phyloP scores from a whole-genome alignment of 2,113 vertebrate species.

The Trochalopteron elliotii region DNA sequence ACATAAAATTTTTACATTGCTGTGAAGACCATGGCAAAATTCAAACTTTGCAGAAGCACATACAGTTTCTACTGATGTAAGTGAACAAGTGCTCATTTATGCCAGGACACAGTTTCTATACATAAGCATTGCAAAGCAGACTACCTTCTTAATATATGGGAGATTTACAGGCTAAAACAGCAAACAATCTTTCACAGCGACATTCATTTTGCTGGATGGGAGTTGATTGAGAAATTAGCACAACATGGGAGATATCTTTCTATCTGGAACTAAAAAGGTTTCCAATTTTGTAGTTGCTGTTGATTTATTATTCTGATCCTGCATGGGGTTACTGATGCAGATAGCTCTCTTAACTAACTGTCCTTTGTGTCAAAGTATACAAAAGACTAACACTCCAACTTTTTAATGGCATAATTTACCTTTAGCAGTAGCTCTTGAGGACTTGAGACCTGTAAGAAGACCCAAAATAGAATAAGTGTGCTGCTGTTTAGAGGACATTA shows the following conservation, averaged over 20 bases:
- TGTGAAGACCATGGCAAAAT: not conserved
- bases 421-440: not conserved
- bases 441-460: not conserved
- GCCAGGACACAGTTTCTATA: not conserved
- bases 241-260: not conserved
- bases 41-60: not conserved
- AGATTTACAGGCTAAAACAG: not conserved
- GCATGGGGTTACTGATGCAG: not conserved
- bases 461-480: not conserved
- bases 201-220: not conserved
- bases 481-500: not conserved
- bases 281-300: not conserved
- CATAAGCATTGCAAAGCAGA: not conserved
- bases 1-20: not conserved
- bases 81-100: not conserved
- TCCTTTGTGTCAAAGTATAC: conserved; percentile 1
- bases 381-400: not conserved
- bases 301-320: conserved; percentile 1
- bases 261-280: not conserved
- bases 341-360: not conserved
- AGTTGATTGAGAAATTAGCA: not conserved
- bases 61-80: not conserved
- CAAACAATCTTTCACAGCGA: not conserved
- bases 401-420: not conserved
- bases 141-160: not conserved